Percentiles rank a stretch among this genome's conserved stretches.
Evolutionary conservation across 1,140 invertebrate species (phyloP).

Genomic region (Catajapyx aquilonaris): DNA sequence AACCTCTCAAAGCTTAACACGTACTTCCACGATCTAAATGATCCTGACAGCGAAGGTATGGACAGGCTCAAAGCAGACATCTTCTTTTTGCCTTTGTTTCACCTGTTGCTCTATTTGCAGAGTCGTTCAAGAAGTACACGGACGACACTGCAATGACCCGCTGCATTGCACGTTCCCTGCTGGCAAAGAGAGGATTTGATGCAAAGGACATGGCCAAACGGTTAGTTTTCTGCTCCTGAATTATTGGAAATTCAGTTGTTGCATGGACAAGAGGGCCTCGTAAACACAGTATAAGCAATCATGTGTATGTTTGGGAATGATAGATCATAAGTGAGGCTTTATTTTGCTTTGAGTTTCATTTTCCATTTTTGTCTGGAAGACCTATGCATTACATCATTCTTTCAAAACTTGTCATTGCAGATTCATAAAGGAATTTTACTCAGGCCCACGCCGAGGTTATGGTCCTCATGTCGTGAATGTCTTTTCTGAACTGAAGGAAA

Average conservation of each 20-base stretch:
- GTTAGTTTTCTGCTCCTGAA: too few species aligned
- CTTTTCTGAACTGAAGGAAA: conserved; percentile 34
- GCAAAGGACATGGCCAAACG: conserved; percentile 32
- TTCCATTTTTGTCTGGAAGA: neutral
- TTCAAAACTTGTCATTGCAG: conserved; percentile 11
- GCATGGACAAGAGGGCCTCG: too few species aligned
- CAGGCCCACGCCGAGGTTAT: conserved; percentile 41
- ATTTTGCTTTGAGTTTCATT: neutral
- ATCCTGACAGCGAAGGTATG: too few species aligned
- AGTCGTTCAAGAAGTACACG: conserved; percentile 37
- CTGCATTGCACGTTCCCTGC: conserved; percentile 36
- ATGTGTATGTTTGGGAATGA: neutral
- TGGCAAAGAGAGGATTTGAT: conserved; percentile 33
- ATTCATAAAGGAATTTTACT: conserved; percentile 39
- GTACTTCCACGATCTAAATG: too few species aligned
- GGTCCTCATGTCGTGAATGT: conserved; percentile 36
- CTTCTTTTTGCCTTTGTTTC: too few species aligned
- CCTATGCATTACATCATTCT: neutral
- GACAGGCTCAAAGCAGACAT: too few species aligned
- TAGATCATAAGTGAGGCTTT: neutral
- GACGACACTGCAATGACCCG: conserved; percentile 61
- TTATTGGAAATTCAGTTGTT: neutral
- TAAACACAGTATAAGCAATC: neutral
- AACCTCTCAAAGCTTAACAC: too few species aligned
- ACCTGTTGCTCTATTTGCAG: too few species aligned